Percentiles rank a stretch among this genome's conserved stretches.
phyloP scores from a whole-genome alignment of 2,797 vertebrate genomes.

The Chromobotia macracanthus region DNA sequence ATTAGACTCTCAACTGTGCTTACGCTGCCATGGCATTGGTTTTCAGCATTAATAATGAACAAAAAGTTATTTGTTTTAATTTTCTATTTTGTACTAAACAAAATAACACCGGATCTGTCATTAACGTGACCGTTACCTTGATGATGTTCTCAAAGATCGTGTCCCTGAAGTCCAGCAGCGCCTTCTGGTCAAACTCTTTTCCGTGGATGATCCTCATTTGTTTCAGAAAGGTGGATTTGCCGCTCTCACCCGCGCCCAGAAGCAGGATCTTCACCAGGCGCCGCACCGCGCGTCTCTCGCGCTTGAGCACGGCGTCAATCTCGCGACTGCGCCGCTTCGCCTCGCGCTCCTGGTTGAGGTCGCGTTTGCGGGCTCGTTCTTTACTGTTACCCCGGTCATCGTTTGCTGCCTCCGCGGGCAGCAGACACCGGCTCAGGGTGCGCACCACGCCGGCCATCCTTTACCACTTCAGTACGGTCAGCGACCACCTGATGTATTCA shows the following conservation, averaged over 20 bases:
- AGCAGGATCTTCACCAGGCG: conserved; percentile 92
- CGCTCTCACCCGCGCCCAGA: conserved; percentile 93
- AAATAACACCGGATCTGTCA: too few relatives aligned
- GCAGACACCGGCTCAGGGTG: conserved; percentile 91
- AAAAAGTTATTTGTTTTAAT: too few relatives aligned
- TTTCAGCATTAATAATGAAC: too few relatives aligned
- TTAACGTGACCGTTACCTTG: conserved; percentile 82
- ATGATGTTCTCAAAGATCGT: conserved; percentile 95
- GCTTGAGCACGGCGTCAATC: conserved; percentile 91
- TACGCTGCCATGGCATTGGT: too few relatives aligned
- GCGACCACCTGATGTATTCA: conserved; percentile 36
- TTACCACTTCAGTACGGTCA: conserved; percentile 14
- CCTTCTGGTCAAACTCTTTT: conserved; percentile 92
- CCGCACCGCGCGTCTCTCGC: conserved; percentile 89
- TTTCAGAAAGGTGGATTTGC: conserved; percentile 95
- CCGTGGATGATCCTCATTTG: conserved; percentile 98
- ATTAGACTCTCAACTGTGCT: too few relatives aligned
- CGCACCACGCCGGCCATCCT: conserved; percentile 93
- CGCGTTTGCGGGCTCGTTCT: conserved; percentile 77
- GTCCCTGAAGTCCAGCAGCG: conserved; percentile 92
- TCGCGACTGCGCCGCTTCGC: conserved; percentile 89
- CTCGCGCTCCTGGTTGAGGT: conserved; percentile 84
- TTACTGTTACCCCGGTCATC: conserved; percentile 76
- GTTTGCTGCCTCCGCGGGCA: conserved; percentile 86
- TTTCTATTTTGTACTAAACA: too few relatives aligned